phyloP scores from a whole-genome alignment of 2,113 vertebrate genomes.

The Eclectus roratus region DNA sequence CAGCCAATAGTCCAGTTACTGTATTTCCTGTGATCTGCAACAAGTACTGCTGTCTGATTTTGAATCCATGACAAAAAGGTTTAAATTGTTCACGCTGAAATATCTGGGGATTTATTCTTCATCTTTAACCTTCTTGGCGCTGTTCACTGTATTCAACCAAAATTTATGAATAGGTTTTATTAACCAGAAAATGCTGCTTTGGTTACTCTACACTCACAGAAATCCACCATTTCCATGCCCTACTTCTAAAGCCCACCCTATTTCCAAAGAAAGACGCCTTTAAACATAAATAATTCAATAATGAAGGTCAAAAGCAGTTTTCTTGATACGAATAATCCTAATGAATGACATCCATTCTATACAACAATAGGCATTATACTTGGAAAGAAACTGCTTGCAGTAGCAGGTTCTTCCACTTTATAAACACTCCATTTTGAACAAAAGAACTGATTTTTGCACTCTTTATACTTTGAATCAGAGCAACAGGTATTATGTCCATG shows the following conservation, averaged over 20 bases:
- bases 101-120: background rate
- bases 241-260: conserved; percentile 12
- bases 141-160: background rate
- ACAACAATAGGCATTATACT: conserved; percentile 4
- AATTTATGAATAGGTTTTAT: conserved; percentile 16
- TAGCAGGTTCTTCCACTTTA: conserved; percentile 11
- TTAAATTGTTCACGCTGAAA: background rate
- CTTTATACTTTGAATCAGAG: background rate
- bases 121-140: background rate
- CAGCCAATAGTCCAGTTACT: background rate
- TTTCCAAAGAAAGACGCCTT: conserved; percentile 33
- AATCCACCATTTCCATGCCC: background rate
- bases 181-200: conserved; percentile 29
- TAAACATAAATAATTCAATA: conserved; percentile 47
- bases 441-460: conserved; percentile 4
- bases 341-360: conserved; percentile 17
- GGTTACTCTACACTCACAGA: background rate
- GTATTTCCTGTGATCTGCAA: background rate
- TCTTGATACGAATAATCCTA: conserved; percentile 39
- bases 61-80: background rate
- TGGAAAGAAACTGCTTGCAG: conserved; percentile 34
- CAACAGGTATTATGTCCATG: background rate
- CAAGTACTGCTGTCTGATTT: background rate
- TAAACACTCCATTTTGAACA: conserved; percentile 1
- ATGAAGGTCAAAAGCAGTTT: conserved; percentile 42